Evolutionary conservation across 1,140 invertebrate species (phyloP), one percentile per base, ranked within the genome.

Genomic region (Drosophila nasuta): DNA sequence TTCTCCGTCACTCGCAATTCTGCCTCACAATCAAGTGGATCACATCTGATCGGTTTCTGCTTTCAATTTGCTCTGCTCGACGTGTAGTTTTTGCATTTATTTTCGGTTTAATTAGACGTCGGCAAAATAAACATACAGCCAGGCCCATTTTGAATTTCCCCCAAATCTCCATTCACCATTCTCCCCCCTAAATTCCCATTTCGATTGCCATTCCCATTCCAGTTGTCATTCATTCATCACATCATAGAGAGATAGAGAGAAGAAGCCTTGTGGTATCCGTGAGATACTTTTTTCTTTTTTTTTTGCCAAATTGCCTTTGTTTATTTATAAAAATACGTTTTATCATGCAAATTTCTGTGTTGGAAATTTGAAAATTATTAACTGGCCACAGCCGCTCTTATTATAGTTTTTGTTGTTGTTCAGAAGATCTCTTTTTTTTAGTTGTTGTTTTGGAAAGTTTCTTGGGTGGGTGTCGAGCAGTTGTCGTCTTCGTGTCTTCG

Each of bases 181-280:
- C 38, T 10, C 38, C 38, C 20, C 20, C n/a, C 20, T 25, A 25
- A n/a, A 41, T 41, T 3, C 38, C 0, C 38, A 41, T 41, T 41
- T n/a, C 38, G 8, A 43, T 43, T 43, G 11, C 66, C 28, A 54
- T 15, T 54, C 51, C 51, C 38, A 69, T 74, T 88, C 58, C 82
- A 86, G 83, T 88, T 86, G 82, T 88, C 82, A 71, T 86, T 88
- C 83, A 86, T 88, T 86, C 82, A 86, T 86, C 83, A 73, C 66
- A 73, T 66, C 28, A 17, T 7, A 68, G 46, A 54, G 15, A 13
- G 13, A n/a, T n/a, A 51, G 43, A 10, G 15, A 17, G 38, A 57
- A 65, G 56, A 41, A 45, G 52, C 56, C 43, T 17, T 52, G 58
- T 48, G 43, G 67, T 62, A 70, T 67, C 78, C 73, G 77, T 69